Conservation (phyloP, 2,888 invertebrate genomes). For the Lochmaea crataegi region DNA sequence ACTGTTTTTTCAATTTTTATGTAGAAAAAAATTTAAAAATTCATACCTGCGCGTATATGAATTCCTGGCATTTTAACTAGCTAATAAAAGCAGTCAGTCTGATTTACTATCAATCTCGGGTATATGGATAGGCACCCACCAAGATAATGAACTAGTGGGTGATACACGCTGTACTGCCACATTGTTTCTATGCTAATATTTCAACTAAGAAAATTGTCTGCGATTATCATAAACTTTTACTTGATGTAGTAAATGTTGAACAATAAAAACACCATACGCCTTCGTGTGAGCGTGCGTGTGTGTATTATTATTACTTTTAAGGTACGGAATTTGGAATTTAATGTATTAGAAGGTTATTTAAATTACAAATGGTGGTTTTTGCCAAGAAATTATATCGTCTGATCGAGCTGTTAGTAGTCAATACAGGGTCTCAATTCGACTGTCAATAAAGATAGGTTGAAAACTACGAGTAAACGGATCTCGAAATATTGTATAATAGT, state of each 20-base stretch:
- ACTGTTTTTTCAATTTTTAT: neutral
- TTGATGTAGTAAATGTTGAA: slow-evolving; percentile 25
- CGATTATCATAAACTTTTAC: slow-evolving; percentile 33
- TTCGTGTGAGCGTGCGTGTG: slow-evolving; percentile 9
- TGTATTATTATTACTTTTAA: neutral
- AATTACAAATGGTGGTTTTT: neutral
- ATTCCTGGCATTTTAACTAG: slow-evolving; percentile 11
- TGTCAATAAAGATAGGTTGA: neutral
- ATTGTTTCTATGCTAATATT: slow-evolving; percentile 44
- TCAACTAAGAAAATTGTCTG: slow-evolving; percentile 20
- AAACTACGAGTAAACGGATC: too few species aligned
- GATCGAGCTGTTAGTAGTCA: too few species aligned
- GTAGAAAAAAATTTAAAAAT: neutral
- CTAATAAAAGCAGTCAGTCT: slow-evolving; percentile 23
- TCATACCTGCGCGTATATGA: neutral
- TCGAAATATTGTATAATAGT: too few species aligned
- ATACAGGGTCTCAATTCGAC: neutral
- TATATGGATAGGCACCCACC: slow-evolving; percentile 33
- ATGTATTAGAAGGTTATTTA: neutral
- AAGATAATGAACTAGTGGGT: slow-evolving; percentile 37
- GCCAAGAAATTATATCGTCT: too few species aligned
- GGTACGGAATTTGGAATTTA: neutral
- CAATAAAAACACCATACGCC: slow-evolving; percentile 32
- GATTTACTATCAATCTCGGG: slow-evolving; percentile 35
- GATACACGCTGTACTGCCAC: slow-evolving; percentile 32